phyloP scores from a whole-genome alignment of 2,888 invertebrate genomes.

The Eristalis arbustorum region DNA sequence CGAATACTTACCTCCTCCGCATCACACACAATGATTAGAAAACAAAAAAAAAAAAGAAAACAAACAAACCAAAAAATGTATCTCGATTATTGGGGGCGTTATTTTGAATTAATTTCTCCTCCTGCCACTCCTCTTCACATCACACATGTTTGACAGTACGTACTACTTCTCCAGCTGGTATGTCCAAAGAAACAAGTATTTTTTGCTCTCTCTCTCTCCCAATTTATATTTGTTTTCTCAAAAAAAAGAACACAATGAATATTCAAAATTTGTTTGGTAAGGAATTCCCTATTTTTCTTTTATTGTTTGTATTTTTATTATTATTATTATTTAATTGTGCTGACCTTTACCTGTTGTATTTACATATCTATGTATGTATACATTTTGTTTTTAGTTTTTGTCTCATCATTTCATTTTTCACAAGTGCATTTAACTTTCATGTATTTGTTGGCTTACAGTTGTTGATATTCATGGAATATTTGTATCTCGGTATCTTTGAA shows the following conservation, averaged over 20 bases:
- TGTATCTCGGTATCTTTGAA: slow-evolving; percentile 41
- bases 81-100: slow-evolving; percentile 34
- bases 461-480: slow-evolving; percentile 36
- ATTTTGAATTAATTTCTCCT: slow-evolving; percentile 48
- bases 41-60: too few species aligned
- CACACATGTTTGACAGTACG: slow-evolving; percentile 67
- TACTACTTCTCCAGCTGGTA: slow-evolving; percentile 69
- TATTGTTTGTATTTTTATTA: slow-evolving; percentile 62
- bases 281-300: slow-evolving; percentile 53
- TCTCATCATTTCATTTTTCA: slow-evolving; percentile 50
- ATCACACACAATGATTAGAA: slow-evolving; percentile 45
- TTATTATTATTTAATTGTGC: slow-evolving; percentile 61
- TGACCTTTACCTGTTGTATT: slow-evolving; percentile 59
- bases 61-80: slow-evolving; percentile 4
- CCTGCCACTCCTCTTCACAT: slow-evolving; percentile 69
- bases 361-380: not conserved
- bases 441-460: slow-evolving; percentile 68
- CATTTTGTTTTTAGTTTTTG: slow-evolving; percentile 34
- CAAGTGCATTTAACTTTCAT: slow-evolving; percentile 65
- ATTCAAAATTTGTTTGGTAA: slow-evolving; percentile 56
- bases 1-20: slow-evolving; percentile 41
- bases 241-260: slow-evolving; percentile 26
- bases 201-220: slow-evolving; percentile 30
- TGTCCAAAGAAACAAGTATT: slow-evolving; percentile 64
- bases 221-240: slow-evolving; percentile 47